Base-by-base conservation (phyloP, 2,113 vertebrate species). In the Eulacestoma nigropectus region DNA sequence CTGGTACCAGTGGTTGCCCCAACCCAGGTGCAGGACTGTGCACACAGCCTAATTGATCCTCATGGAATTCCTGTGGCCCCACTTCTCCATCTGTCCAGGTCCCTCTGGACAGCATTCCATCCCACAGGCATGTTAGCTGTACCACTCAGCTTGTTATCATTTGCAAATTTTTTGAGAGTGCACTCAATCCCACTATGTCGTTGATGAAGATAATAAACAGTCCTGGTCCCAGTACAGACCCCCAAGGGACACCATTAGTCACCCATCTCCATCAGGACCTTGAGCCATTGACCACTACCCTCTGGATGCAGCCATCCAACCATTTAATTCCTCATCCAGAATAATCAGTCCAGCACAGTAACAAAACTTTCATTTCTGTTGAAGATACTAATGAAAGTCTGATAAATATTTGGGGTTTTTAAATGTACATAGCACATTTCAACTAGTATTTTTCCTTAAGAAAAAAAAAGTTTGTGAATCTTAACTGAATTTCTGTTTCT, bases 241-340 rank as follows among this genome's bases (percentile, higher is more conserved):
- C 37, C 33, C 0, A 0, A 44, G 18, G 11, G 17, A 17, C 23
- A 42, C 46, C 29, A 8, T 59, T n/a, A 41, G 16, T n/a, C 20
- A 11, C 20, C 23, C 13, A 10, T 46, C 16, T 60, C 29, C 46
- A 26, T 68, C 14, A 1, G 52, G 23, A 65, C 68, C 16, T 26
- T 74, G 23, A 60, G 32, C 37, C 22, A 7, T 9, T 81, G 76
- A 37, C 30, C 21, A 11, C 44, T 73, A 27, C 10, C 12, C 18
- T 57, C 50, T 44, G 16, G 18, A 20, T 73, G 27, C 27, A 27
- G 11, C 50, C 22, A 57, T 57, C 26, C 21, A 57, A 6, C 10
- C 27, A 44, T n/a, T 65, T 65, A 20, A n/a, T 74, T 81, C 60
- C 6, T 59, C 23, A 52, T 59, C 16, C 68, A 67, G 39, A 59